These are phyloP conservation scores for Apis florea DNA, from an alignment of 1,140 invertebrate species.

Conservation along the genomic window DNA sequence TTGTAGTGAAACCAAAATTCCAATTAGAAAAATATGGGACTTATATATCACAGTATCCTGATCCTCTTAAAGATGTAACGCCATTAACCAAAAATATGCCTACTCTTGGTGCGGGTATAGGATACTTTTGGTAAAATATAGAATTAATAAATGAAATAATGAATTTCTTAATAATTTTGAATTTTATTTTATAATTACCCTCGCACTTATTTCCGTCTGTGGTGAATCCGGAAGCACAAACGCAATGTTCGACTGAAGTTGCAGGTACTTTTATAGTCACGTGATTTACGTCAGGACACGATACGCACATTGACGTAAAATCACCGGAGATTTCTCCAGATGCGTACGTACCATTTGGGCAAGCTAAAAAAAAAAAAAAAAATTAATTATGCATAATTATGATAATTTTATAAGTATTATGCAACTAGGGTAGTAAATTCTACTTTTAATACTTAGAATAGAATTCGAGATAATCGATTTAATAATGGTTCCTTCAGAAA, in stretches of 20 bases:
- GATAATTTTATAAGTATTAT: not conserved
- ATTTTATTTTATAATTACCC: conserved; percentile 69
- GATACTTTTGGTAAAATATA: conserved; percentile 41
- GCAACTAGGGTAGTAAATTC: not conserved
- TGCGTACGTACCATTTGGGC: conserved; percentile 80
- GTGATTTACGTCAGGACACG: conserved; percentile 86
- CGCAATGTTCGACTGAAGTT: conserved; percentile 80
- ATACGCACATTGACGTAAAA: conserved; percentile 80
- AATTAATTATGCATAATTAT: not conserved
- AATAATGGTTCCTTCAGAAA: too few relatives aligned
- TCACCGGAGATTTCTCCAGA: conserved; percentile 79
- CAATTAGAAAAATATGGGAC: conserved; percentile 65
- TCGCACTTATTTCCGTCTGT: conserved; percentile 79
- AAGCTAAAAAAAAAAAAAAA: conserved; percentile 72
- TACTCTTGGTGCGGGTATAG: conserved; percentile 55
- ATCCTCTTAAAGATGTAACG: conserved; percentile 59
- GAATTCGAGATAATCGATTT: too few relatives aligned
- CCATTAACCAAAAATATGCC: conserved; percentile 60
- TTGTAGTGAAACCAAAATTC: conserved; percentile 67
- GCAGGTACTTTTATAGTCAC: conserved; percentile 80
- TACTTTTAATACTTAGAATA: not conserved
- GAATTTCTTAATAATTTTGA: not conserved
- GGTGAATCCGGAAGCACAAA: conserved; percentile 82
- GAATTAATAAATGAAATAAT: not conserved
- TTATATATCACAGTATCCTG: conserved; percentile 53